Percentiles rank a stretch among this genome's conserved stretches.
phyloP scores from a whole-genome alignment of 1,140 invertebrate genomes.

The Argopecten irradians region DNA sequence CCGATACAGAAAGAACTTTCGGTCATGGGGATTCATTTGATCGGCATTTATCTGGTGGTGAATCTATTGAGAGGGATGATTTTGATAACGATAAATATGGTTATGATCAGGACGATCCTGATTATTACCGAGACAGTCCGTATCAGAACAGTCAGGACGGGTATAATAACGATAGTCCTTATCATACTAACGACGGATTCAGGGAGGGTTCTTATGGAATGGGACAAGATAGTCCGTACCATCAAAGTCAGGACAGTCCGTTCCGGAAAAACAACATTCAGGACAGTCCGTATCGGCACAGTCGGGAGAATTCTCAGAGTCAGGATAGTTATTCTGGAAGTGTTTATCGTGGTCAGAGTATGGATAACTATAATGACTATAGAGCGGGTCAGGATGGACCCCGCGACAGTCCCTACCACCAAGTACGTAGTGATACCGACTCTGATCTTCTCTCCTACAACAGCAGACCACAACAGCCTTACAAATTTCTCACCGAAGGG shows the following conservation, averaged over 20 bases:
- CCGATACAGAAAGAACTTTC: constrained; percentile 58
- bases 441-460: constrained; percentile 94
- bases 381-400: constrained; percentile 44
- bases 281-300: constrained; percentile 14
- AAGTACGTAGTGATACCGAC: constrained; percentile 77
- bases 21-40: constrained; percentile 43
- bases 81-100: constrained; percentile 55
- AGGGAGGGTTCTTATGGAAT: neutral
- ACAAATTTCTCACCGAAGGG: constrained; percentile 74
- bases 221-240: neutral
- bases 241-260: neutral
- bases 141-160: neutral
- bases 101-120: constrained; percentile 30
- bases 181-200: constrained; percentile 13
- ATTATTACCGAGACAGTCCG: neutral
- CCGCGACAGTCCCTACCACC: constrained; percentile 62
- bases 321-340: neutral
- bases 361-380: neutral
- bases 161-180: neutral
- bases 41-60: constrained; percentile 19
- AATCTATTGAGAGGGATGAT: constrained; percentile 24
- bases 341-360: neutral
- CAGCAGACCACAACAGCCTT: constrained; percentile 83
- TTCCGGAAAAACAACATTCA: neutral
- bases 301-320: neutral